phyloP scores from a whole-genome alignment of 2,113 vertebrate species.

The Barnardius zonarius region DNA sequence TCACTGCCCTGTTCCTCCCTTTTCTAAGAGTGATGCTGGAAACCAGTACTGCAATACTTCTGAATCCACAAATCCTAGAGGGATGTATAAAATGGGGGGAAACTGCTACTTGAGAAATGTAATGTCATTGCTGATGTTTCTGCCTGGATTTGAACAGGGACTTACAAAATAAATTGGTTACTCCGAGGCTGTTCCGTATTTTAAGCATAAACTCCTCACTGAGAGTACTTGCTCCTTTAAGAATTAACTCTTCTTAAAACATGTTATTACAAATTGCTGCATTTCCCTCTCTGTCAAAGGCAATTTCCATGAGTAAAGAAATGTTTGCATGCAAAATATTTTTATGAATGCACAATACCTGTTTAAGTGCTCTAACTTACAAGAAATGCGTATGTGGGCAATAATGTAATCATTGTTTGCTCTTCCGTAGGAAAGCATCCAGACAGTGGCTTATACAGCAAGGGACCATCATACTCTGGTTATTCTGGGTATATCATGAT shows the following conservation, averaged over 20 bases:
- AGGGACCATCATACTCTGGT: slow-evolving; percentile 88
- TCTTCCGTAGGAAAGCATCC: slow-evolving; percentile 85
- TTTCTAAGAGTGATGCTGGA: background rate
- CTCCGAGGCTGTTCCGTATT: background rate
- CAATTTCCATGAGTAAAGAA: background rate
- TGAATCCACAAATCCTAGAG: background rate
- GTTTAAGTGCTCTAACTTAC: background rate
- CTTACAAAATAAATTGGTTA: background rate
- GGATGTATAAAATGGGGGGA: background rate
- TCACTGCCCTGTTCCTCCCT: background rate
- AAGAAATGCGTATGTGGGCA: background rate
- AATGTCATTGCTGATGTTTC: background rate
- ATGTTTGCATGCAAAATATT: background rate
- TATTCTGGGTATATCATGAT: slow-evolving; percentile 99
- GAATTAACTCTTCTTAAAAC: background rate
- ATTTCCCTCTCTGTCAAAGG: background rate
- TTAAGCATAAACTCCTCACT: background rate
- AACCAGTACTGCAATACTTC: background rate
- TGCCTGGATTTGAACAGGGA: background rate
- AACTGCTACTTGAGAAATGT: background rate
- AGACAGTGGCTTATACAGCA: slow-evolving; percentile 88
- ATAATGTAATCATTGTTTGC: slow-evolving; percentile 23
- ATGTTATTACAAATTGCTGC: background rate
- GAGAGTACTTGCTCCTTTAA: background rate
- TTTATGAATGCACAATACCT: background rate